Percentiles rank a stretch among this genome's conserved stretches.
These are phyloP conservation scores for Numenius phaeopus DNA, from an alignment of 2,797 vertebrate species.

Conservation along the genomic window DNA sequence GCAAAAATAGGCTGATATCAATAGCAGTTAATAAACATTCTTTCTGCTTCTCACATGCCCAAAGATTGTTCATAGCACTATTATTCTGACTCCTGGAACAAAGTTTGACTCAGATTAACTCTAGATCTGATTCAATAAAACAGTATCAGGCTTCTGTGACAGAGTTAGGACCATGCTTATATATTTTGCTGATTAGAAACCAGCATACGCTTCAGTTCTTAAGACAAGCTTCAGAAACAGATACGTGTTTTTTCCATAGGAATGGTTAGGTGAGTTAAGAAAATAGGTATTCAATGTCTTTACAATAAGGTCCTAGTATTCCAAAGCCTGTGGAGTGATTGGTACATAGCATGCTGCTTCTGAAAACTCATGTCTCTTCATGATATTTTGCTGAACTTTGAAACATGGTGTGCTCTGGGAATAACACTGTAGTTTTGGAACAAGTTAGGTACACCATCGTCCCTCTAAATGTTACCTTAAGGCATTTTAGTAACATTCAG, in stretches of 20 bases:
- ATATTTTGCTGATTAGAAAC: background rate
- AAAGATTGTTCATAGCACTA: background rate
- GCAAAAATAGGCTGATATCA: background rate
- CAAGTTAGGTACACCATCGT: fast-evolving
- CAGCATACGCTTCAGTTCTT: background rate
- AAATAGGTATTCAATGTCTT: background rate
- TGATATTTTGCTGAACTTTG: background rate
- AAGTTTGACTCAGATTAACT: background rate
- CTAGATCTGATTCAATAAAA: background rate
- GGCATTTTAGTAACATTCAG: background rate
- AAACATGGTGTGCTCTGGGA: background rate
- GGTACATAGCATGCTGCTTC: background rate
- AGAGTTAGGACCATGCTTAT: background rate
- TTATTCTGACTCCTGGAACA: background rate
- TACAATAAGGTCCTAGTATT: background rate
- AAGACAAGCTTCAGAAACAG: background rate
- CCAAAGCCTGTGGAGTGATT: background rate
- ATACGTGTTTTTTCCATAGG: background rate
- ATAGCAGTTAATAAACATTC: background rate
- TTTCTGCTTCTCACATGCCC: background rate
- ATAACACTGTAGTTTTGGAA: background rate
- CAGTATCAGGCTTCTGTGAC: background rate
- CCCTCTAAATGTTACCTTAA: background rate
- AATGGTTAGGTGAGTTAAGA: background rate
- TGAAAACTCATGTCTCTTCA: background rate